Base-by-base conservation (phyloP, 2,888 invertebrate species). In the Glaucopsyche alexis region DNA sequence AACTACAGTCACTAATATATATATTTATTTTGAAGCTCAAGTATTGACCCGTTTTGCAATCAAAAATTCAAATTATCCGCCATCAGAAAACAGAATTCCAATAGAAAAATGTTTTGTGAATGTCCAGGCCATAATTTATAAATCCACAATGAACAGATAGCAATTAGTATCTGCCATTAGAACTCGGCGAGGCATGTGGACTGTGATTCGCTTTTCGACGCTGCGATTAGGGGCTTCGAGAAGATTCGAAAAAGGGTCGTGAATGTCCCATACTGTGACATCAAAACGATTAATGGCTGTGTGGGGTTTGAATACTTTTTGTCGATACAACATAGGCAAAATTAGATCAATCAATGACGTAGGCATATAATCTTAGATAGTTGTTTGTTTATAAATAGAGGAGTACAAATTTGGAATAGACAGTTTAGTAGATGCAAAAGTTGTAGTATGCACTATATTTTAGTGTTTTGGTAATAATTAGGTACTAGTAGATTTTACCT, bases 261-360 rank as follows among this genome's bases (percentile, higher is more conserved):
- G 90, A 92, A 91, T 90, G 90, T 91, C 90, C 90, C 90, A 88
- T 90, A 91, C 91, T 86, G 90, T 87, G 91, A 91, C 91, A 91
- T 89, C 90, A 84, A 87, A 90, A 90, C 91, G 91, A 92, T 92
- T 91, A 90, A 92, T 92, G 91, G 86, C 85, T 82, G 84, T 83
- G 85, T 78, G 83, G 87, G 86, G 82, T 84, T 87, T 86, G 87
- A 87, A 90, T 88, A 90, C 89, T 89, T 89, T 89, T 85, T 84
- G 29, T 60, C 60, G 13, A 60, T 29, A 29, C 60, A 38, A 60
- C 55, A 60, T 60, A 13, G 29, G 29, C 11, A 60, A 60, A 38
- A 29, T 38, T 60, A 29, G 29, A 60, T 29, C 19, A 55, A 55
- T 29, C 19, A 19, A 55, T 19, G 55, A 55, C 55, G 19, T 29